Evolutionary conservation across 2,888 invertebrate genomes (phyloP), one percentile per base, ranked within the genome.

Genomic region (Epiblema foenella): DNA sequence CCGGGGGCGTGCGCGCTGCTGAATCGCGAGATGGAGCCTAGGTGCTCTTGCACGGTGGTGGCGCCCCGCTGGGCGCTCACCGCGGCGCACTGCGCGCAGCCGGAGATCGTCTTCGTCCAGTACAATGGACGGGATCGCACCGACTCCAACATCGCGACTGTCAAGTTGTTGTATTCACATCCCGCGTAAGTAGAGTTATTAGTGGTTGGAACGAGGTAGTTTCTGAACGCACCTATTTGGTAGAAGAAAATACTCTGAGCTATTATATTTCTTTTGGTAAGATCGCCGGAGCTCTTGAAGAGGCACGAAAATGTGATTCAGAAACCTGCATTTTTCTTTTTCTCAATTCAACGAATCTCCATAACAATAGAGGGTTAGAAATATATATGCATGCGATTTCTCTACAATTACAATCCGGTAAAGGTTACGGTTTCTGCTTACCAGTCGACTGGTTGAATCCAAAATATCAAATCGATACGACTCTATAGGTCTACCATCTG

Each of bases 1-100:
- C 84, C 88, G 15, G 78, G 81, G 10, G 83, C 79, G 68, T 86
- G 88, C 77, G 87, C 84, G 72, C 81, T 91, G 75, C 77, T 89
- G 52, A 90, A 90, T 81, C 85, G 87, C 52, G 84, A 82, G 79
- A 82, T 85, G 84, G 20, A 70, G n/a, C 71, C 85, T 79, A 82
- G 86, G 59, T 91, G 92, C 83, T 87, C 90, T 62, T 87, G 77
- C 72, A 73, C 87, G 10, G 85, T 88, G 74, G 74, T 93, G 74
- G 76, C 85, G 60, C 63, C 81, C 73, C 85, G 83, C 78, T 92
- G 91, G 91, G 89, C 77, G 79, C 82, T 93, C 68, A 91, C 92
- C 33, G 91, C 92, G 29, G 92, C 89, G 52, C 91, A 91, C 83
- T 93, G 92, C 80, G 82, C 89, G 15, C 69, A 84, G 17, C 76